phyloP scores from a whole-genome alignment of 2,888 invertebrate genomes.

The Volucella inanis region DNA sequence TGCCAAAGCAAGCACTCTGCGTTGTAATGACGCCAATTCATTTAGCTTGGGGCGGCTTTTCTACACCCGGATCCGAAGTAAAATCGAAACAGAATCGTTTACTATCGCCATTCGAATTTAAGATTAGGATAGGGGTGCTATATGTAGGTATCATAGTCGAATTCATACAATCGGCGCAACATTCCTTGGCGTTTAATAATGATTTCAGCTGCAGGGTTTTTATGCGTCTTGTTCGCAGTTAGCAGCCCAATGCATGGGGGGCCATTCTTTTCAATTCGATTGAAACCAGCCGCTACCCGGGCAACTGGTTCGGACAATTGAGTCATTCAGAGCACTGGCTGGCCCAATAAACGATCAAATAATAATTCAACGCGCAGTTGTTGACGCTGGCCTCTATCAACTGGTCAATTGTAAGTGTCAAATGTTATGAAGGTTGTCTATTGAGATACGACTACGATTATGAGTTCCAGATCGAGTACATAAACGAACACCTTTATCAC shows the following conservation, averaged over 20 bases:
- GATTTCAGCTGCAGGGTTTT: constrained; percentile 70
- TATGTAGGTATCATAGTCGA: not conserved
- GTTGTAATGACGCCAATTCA: constrained; percentile 70
- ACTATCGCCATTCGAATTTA: constrained; percentile 16
- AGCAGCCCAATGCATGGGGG: constrained; percentile 42
- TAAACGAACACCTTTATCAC: constrained; percentile 25
- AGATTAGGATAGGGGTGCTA: constrained; percentile 25
- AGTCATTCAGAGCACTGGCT: constrained; percentile 53
- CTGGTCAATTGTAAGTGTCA: constrained; percentile 64
- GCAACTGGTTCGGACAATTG: constrained; percentile 68
- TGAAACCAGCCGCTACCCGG: constrained; percentile 1
- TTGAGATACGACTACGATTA: constrained; percentile 24
- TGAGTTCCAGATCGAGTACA: no score
- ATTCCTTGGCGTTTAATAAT: constrained; percentile 67
- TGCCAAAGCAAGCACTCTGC: constrained; percentile 50
- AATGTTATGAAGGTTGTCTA: constrained; percentile 67
- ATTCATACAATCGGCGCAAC: constrained; percentile 27
- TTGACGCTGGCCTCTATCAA: constrained; percentile 67
- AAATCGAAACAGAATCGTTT: no score
- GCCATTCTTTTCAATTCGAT: constrained; percentile 38
- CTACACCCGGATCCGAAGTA: constrained; percentile 54
- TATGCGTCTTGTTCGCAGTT: constrained; percentile 43
- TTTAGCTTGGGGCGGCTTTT: constrained; percentile 60
- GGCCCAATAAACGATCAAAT: constrained; percentile 43
- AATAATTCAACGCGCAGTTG: constrained; percentile 55